Conservation (phyloP, 2,888 invertebrate genomes). For the Pomacea canaliculata region DNA sequence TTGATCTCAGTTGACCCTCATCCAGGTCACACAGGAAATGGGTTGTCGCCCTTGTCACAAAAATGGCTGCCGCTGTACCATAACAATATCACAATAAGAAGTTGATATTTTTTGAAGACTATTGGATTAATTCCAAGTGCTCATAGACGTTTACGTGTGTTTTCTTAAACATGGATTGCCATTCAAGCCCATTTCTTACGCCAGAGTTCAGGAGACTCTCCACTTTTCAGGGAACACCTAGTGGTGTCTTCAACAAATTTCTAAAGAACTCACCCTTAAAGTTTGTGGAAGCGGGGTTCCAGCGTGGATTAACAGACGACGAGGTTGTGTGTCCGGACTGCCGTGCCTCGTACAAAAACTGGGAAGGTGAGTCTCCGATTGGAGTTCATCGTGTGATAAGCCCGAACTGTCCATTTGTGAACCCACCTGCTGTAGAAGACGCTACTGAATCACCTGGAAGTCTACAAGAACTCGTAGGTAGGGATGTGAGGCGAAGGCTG, state of each 20-base stretch:
- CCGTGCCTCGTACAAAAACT: neutral
- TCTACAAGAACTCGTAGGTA: neutral
- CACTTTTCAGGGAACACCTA: conserved; percentile 5
- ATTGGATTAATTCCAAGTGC: neutral
- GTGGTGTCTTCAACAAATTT: too few relatives aligned
- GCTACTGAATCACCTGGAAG: too few relatives aligned
- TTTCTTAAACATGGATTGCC: neutral
- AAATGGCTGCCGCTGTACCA: neutral
- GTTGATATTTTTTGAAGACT: neutral
- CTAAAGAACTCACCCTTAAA: neutral
- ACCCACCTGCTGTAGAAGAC: neutral
- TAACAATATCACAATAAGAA: neutral
- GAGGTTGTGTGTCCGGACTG: neutral
- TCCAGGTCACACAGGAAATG: too few relatives aligned
- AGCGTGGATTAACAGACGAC: neutral
- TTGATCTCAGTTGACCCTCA: too few relatives aligned
- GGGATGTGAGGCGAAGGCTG: neutral
- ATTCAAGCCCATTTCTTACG: neutral
- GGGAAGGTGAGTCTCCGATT: conserved; percentile 6
- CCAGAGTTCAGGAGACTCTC: neutral
- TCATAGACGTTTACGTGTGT: neutral
- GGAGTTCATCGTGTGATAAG: conserved; percentile 3
- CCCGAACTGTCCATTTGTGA: conserved; percentile 9
- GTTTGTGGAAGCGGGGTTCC: conserved; percentile 1
- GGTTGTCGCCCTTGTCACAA: too few relatives aligned